Conservation (phyloP, 2,113 vertebrate genomes). For the Alligator sinensis region DNA sequence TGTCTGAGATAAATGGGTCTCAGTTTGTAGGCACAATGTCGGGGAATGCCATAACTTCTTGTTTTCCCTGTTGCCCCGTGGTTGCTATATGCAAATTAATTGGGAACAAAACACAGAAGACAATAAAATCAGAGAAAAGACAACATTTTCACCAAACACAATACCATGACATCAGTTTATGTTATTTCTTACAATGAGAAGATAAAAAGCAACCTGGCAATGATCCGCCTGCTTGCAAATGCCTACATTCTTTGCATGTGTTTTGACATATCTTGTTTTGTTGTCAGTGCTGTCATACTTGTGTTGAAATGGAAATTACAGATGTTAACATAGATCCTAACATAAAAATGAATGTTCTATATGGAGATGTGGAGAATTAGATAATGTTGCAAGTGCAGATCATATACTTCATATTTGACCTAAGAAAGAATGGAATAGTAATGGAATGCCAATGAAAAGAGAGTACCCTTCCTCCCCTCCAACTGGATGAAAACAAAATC, state of each 20-base stretch:
- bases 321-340: not conserved
- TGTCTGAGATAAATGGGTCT: not conserved
- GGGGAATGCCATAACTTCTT: not conserved
- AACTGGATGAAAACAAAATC: not conserved
- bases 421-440: too few species aligned
- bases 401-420: not conserved
- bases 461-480: not conserved
- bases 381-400: not conserved
- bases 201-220: not conserved
- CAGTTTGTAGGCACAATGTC: not conserved
- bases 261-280: not conserved
- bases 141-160: not conserved
- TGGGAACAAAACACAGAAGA: not conserved
- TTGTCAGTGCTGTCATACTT: not conserved
- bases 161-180: fast-evolving
- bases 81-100: not conserved
- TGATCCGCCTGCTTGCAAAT: not conserved
- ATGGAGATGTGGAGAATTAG: not conserved
- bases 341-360: fast-evolving
- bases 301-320: not conserved
- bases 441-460: not conserved
- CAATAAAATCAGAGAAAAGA: not conserved
- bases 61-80: not conserved
- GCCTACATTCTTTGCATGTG: not conserved
- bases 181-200: not conserved